A percentile compares a stretch with the other conserved stretches of the same genome.
phyloP scores from a whole-genome alignment of 2,113 vertebrate species.

The Dendrocopos noguchii region DNA sequence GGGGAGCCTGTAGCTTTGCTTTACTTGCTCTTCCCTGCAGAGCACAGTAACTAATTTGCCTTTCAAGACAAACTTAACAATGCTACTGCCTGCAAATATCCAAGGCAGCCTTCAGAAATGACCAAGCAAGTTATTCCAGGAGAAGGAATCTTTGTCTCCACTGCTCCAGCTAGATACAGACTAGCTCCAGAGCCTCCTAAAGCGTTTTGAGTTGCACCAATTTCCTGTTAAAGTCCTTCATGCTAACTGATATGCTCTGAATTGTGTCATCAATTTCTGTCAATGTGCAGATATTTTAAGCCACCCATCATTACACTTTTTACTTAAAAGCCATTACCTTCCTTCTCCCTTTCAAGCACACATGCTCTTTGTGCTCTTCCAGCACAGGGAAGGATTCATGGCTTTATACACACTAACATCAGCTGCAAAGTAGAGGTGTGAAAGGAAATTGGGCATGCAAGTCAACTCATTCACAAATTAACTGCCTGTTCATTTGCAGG shows the following conservation, averaged over 20 bases:
- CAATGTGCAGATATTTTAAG: background rate
- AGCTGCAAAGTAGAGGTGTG: background rate
- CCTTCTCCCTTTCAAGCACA: background rate
- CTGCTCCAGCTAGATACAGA: background rate
- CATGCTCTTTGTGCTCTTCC: accelerated
- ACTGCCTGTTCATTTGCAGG: background rate
- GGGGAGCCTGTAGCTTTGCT: background rate
- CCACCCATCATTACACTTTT: background rate
- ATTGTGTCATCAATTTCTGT: background rate
- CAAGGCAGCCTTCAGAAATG: background rate
- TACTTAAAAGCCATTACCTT: background rate
- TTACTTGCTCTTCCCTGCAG: background rate
- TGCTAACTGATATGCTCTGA: background rate
- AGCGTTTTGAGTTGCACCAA: background rate
- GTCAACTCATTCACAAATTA: conserved; percentile 7
- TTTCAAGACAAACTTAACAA: background rate
- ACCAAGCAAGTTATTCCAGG: background rate
- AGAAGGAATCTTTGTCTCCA: background rate
- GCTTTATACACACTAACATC: background rate
- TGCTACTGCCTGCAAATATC: background rate
- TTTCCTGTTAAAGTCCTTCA: background rate
- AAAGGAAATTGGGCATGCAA: conserved; percentile 7
- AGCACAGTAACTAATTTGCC: background rate
- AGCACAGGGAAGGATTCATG: background rate
- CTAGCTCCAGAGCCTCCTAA: background rate